Evolutionary conservation across 2,888 invertebrate genomes (phyloP), one percentile per base, ranked within the genome.

Genomic region (Heliconius hortense): DNA sequence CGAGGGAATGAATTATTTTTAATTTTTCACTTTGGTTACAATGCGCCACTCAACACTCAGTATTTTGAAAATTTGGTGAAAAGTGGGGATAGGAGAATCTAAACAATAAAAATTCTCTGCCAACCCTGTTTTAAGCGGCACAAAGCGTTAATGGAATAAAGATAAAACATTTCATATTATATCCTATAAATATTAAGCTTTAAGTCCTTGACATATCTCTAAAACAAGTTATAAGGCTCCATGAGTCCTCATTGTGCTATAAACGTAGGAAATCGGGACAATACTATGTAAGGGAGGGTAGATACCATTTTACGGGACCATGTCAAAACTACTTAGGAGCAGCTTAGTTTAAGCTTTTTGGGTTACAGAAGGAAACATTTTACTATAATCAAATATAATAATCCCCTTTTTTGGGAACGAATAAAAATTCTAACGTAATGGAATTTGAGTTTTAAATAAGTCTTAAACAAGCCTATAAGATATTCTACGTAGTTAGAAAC

Each of bases 331-430:
- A 66, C 67, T 59, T 28, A 69, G 5, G 28, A 24, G 24, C 39
- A 43, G 59, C 56, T 56, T 56, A 56, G 56, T n/a, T 56, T 60
- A n/a, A 43, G 67, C 28, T 73, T 62, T 64, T 73, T 31, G 64
- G 39, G n/a, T 60, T 15, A 39, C 39, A 24, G 8, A 31, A 39
- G 35, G n/a, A 64, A 64, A 64, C n/a, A 39, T 21, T 18, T 63
- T n/a, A n/a, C 35, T 35, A n/a, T 64, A n/a, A 24, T n/a, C n/a
- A 39, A 39, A 64, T 64, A 60, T 60, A 24, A 11, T 13, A 24
- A 60, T 60, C 24, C n/a, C 10, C 59, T 24, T 59, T 21, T 21
- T 8, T 8, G 21, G 8, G 5, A 21, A 53, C 8, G 53, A 18
- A 21, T 8, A 53, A 53, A 53, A 21, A 56, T 56, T 56, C 10